Percentiles rank a stretch among this genome's conserved stretches.
These are phyloP conservation scores for Rhaphigaster nebulosa DNA, from an alignment of 2,888 invertebrate genomes.

Conservation along the genomic window DNA sequence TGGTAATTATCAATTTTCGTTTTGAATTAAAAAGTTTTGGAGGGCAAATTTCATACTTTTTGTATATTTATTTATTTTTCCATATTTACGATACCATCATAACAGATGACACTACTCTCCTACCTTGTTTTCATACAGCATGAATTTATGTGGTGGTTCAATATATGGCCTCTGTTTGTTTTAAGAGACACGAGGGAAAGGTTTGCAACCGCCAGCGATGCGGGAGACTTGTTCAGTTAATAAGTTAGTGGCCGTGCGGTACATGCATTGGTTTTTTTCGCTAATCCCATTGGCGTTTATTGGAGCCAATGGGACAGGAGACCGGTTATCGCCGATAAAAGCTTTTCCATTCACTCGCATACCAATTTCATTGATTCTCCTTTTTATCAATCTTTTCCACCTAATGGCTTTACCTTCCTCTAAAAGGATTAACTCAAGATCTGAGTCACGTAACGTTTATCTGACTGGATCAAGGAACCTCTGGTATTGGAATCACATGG, in stretches of 20 bases:
- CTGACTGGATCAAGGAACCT: neutral
- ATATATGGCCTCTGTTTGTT: neutral
- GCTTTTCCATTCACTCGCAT: constrained; percentile 33
- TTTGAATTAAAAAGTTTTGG: too few relatives aligned
- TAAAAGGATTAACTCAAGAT: constrained; percentile 37
- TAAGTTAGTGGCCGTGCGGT: neutral
- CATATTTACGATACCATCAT: neutral
- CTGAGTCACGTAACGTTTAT: constrained; percentile 27
- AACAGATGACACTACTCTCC: too few relatives aligned
- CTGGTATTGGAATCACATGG: neutral
- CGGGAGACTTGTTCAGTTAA: neutral
- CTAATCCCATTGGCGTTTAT: neutral
- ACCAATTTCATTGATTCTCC: constrained; percentile 39
- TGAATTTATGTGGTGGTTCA: neutral
- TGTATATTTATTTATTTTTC: too few relatives aligned
- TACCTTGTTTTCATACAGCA: neutral
- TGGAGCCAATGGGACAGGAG: constrained; percentile 18
- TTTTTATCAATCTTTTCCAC: constrained; percentile 40
- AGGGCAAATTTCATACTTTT: too few relatives aligned
- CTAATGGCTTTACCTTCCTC: constrained; percentile 24
- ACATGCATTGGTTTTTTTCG: neutral
- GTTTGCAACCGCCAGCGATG: neutral
- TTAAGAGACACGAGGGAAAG: neutral
- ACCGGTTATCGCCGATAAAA: constrained; percentile 15
- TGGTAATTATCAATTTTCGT: too few relatives aligned